phyloP scores from a whole-genome alignment of 2,113 vertebrate species.

The crab-eating macaque (Macaca fascicularis) region DNA sequence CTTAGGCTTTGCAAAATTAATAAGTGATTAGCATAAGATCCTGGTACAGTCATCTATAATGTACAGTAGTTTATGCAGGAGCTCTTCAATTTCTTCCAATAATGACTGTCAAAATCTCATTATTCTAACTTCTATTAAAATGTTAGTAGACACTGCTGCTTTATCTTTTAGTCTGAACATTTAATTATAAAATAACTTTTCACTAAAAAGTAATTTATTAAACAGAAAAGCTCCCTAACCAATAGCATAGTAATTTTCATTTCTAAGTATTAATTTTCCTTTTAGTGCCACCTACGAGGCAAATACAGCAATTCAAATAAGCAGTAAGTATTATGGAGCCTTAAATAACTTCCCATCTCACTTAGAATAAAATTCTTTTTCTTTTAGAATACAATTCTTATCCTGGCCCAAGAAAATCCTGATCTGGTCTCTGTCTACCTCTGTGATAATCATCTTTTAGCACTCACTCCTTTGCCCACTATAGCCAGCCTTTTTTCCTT shows the following conservation, averaged over 20 bases:
- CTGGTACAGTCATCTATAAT: conserved; percentile 53
- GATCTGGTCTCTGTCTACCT: not conserved
- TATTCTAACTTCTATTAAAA: conserved; percentile 67
- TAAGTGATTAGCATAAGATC: conserved; percentile 55
- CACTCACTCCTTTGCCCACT: not conserved
- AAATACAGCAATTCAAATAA: conserved; percentile 34
- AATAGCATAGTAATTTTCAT: conserved; percentile 51
- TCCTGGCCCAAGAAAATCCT: not conserved
- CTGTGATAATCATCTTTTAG: conserved; percentile 31
- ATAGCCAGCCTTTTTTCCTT: not conserved
- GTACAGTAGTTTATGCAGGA: conserved; percentile 48
- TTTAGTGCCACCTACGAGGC: conserved; percentile 41
- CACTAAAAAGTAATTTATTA: conserved; percentile 69
- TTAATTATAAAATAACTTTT: conserved; percentile 74
- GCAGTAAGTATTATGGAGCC: not conserved
- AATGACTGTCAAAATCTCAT: conserved; percentile 74
- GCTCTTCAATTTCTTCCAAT: conserved; percentile 53
- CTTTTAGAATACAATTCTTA: conserved; percentile 32
- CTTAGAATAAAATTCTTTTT: conserved; percentile 31
- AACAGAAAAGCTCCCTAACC: conserved; percentile 47
- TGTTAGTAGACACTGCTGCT: conserved; percentile 64
- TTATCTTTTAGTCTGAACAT: conserved; percentile 60
- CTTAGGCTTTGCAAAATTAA: conserved; percentile 68
- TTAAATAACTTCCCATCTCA: conserved; percentile 42
- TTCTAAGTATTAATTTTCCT: conserved; percentile 55